Evolutionary conservation across 2,113 vertebrate species (phyloP), one percentile per base, ranked within the genome.

Genomic region (Trochalopteron elliotii): DNA sequence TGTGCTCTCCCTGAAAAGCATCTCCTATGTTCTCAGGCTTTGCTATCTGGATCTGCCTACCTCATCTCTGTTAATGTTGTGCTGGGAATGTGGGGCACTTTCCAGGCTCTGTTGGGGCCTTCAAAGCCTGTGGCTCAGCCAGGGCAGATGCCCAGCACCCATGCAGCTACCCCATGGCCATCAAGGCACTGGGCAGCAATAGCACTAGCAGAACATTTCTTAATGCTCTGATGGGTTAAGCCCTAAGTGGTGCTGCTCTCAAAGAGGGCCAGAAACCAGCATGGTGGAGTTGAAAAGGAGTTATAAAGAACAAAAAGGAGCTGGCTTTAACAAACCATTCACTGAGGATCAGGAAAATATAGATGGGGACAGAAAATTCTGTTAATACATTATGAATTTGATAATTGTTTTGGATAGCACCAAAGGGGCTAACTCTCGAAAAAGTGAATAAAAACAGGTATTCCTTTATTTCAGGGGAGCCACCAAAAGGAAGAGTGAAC

Each of bases 141-240:
- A 57, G 35, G 23, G 47, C 30, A 68, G 30, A 10, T 52, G 44
- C 47, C 18, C 81, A 59, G 56, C 25, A 83, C 4, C 25, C 27
- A 0, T 45, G 59, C 37, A 61, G 31, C 30, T 31, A 6, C 44
- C 9, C 27, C 23, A 37, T 10, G 15, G 53, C 56, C 53, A 52
- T 40, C 53, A 44, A 0, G 14, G 40, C 1, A 0, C 0, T 59
- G 47, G 42, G 22, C 61, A 87, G 39, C 4, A 12, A 10, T 1
- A 42, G 28, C 16, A 10, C 27, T 22, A 71, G 57, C 39, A 75
- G 21, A 18, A 23, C 3, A 1, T 24, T 90, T 42, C 55, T 42
- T 61, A 22, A 11, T 28, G 23, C 35, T 60, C 31, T 68, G 24
- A 11, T 14, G 15, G 39, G 12, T 52, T 50, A 52, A 42, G 31